These are phyloP conservation scores for Physella acuta DNA, from an alignment of 1,140 invertebrate genomes.

Conservation along the genomic window DNA sequence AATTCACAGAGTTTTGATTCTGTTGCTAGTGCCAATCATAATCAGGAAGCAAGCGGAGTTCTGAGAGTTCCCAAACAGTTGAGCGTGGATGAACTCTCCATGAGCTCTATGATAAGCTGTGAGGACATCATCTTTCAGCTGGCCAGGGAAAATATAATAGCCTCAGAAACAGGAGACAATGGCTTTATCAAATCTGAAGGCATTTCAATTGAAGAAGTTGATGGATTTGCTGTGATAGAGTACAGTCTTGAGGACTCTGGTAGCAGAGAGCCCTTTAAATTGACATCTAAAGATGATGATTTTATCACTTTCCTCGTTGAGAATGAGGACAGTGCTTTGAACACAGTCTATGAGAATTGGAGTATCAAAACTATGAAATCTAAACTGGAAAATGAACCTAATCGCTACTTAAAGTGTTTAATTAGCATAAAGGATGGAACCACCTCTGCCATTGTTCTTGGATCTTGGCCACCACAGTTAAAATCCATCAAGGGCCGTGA, in stretches of 20 bases:
- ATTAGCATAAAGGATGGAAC: not conserved
- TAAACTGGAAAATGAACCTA: conserved; percentile 25
- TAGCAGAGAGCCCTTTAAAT: conserved; percentile 12
- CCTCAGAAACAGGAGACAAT: not conserved
- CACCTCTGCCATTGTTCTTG: conserved; percentile 12
- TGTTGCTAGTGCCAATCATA: no score
- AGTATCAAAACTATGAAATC: conserved; percentile 23
- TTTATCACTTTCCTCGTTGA: conserved; percentile 18
- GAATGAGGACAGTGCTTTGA: conserved; percentile 10
- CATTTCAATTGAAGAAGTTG: conserved; percentile 29
- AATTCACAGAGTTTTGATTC: no score
- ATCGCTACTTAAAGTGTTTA: conserved; percentile 27
- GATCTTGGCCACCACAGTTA: not conserved
- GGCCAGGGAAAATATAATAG: conserved; percentile 23
- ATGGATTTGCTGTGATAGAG: conserved; percentile 32
- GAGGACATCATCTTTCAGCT: conserved; percentile 42
- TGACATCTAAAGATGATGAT: conserved; percentile 25
- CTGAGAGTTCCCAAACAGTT: conserved; percentile 1
- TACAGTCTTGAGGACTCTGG: conserved; percentile 12
- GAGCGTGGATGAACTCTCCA: conserved; percentile 2
- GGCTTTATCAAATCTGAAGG: conserved; percentile 20
- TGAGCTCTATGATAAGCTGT: conserved; percentile 13
- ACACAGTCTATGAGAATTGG: conserved; percentile 23
- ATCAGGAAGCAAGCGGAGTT: no score
- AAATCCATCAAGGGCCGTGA: conserved; percentile 18